A percentile compares a stretch with the other conserved stretches of the same genome.
Evolutionary conservation across 2,888 invertebrate genomes (phyloP).

Genomic region (Nipponacmea schrenckii): DNA sequence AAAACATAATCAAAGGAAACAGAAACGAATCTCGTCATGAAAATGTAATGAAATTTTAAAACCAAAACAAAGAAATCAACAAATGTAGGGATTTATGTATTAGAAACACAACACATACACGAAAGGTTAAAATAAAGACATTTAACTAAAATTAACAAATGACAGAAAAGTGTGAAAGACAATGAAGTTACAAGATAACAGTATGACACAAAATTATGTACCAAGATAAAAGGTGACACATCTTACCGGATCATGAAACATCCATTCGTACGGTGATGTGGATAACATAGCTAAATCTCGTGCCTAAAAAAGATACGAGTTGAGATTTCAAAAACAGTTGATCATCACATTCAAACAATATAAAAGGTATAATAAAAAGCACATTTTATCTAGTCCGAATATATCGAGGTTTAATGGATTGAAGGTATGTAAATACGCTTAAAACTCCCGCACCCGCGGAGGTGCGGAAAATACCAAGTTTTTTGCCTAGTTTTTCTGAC

Average conservation of each 20-base stretch:
- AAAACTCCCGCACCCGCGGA: too few species aligned
- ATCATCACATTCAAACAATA: not conserved
- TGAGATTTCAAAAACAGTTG: not conserved
- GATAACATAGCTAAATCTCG: constrained; percentile 59
- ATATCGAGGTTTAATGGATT: too few species aligned
- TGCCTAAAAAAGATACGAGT: constrained; percentile 44
- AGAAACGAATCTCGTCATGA: not conserved
- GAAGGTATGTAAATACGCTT: too few species aligned
- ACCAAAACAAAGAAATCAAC: not conserved
- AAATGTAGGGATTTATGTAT: too few species aligned
- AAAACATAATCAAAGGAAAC: not conserved
- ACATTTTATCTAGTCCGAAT: not conserved
- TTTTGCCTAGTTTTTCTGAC: too few species aligned
- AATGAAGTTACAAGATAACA: not conserved
- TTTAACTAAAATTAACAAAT: not conserved
- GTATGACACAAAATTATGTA: too few species aligned
- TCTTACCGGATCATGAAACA: constrained; percentile 57
- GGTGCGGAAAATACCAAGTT: too few species aligned
- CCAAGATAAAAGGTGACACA: not conserved
- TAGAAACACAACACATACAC: too few species aligned
- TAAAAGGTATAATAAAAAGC: not conserved
- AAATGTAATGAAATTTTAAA: not conserved
- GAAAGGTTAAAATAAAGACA: too few species aligned
- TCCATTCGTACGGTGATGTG: constrained; percentile 57
- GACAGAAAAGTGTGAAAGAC: not conserved